Base-by-base conservation (phyloP, 2,888 invertebrate genomes). In the Tenthredo amoena region DNA sequence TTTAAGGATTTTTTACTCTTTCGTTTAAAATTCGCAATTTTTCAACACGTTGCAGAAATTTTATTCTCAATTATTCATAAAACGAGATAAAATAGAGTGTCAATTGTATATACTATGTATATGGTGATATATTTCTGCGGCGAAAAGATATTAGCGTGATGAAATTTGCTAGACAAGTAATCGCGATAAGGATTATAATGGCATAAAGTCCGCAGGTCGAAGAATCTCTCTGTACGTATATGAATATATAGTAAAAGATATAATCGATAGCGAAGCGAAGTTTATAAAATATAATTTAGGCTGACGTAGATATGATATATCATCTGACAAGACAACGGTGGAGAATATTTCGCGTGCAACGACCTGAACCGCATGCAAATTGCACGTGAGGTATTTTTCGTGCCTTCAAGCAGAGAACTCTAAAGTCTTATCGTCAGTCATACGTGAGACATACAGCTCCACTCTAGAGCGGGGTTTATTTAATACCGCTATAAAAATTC, bases 351-450 rank as follows among this genome's bases (percentile, higher is more conserved):
- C 72, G 72, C 72, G 72, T 74, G 72, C 43, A 74, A 43, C 72
- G 72, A 74, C 43, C 72, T 21, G 43, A 40, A 74, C 72, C 72
- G n/a, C 43, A 74, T 74, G 72, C 43, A 74, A 74, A 74, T 74
- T 37, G 34, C 34, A 68, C 12, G 68, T 68, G 68, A 34, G 34
- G 34, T 34, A 68, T 68, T 68, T 68, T 68, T 68, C 68, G 68
- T 68, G 31, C 18, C 34, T 68, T 74, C n/a, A 43, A 74, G 72
- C 40, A 43, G 72, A 74, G 43, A 40, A n/a, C 40, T 74, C 72
- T 74, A 43, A 43, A 43, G 72, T 74, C 72, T 74, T 74, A 74
- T 74, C 72, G 72, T 74, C 72, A n/a, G 40, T 74, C 72, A 74
- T 74, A 74, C 72, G 43, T 74, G 72, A 74, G 43, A 74, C 72